Evolutionary conservation across 2,797 vertebrate species (phyloP).

Genomic region (Dryobates pubescens): DNA sequence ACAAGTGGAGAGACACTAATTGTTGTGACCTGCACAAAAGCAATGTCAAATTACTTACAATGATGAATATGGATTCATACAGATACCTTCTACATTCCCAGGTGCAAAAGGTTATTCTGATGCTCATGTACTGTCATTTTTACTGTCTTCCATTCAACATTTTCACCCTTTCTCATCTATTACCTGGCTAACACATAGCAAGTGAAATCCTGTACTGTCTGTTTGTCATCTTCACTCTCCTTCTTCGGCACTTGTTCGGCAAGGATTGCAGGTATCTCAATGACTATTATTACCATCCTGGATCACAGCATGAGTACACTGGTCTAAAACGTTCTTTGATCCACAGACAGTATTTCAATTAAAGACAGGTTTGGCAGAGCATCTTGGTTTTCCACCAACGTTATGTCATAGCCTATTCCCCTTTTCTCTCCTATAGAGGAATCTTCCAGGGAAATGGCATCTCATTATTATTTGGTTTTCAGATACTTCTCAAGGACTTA

Average conservation of each 20-base stretch:
- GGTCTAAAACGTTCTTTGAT: conserved; percentile 4
- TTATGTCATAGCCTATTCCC: background rate
- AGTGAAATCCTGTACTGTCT: background rate
- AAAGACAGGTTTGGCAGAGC: background rate
- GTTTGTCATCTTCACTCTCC: background rate
- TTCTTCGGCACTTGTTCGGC: conserved; percentile 21
- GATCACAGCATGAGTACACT: background rate
- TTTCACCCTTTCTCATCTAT: background rate
- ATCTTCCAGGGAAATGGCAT: background rate
- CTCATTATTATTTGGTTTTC: background rate
- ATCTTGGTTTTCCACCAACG: background rate
- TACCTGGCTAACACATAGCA: background rate
- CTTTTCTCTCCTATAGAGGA: background rate
- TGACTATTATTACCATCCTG: conserved; percentile 16
- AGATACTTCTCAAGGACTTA: background rate
- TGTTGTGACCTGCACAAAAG: background rate
- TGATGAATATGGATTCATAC: too few species aligned
- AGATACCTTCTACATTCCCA: background rate
- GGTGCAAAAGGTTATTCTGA: background rate
- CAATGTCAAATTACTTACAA: background rate
- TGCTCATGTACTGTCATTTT: background rate
- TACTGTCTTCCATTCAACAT: background rate
- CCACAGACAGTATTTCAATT: background rate
- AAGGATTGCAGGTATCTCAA: conserved; percentile 17
- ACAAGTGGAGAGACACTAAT: background rate